Conservation (phyloP, 2,113 vertebrate genomes). For the Daboia siamensis region DNA sequence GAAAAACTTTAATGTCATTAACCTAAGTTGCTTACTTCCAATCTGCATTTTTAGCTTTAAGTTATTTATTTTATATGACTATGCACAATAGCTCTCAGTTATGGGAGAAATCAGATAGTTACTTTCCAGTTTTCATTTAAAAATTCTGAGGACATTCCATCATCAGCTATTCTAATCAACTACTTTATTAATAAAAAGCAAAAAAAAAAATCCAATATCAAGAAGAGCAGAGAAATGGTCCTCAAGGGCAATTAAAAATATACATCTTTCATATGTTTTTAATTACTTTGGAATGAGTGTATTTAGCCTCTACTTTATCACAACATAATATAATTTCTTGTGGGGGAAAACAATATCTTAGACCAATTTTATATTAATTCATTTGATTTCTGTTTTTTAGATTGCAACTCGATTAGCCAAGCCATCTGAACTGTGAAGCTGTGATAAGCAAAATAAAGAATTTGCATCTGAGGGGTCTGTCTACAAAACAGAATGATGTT, state of each 20-base stretch:
- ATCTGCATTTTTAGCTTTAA: constrained; percentile 24
- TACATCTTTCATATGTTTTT: constrained; percentile 44
- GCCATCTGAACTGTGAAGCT: background rate
- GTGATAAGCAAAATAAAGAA: background rate
- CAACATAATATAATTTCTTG: constrained; percentile 48
- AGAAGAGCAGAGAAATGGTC: constrained; percentile 54
- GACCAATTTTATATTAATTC: constrained; percentile 55
- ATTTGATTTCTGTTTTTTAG: constrained; percentile 35
- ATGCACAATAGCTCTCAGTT: background rate
- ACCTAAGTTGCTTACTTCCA: constrained; percentile 38
- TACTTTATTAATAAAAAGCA: background rate
- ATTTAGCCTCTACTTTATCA: constrained; percentile 50
- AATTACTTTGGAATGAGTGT: constrained; percentile 47
- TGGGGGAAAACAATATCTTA: background rate
- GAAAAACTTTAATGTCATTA: background rate
- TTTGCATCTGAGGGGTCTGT: background rate
- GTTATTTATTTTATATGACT: background rate
- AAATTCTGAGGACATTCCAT: constrained; percentile 34
- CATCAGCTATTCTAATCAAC: constrained; percentile 58
- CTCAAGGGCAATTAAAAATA: constrained; percentile 64
- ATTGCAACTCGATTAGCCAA: constrained; percentile 30
- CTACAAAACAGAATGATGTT: background rate
- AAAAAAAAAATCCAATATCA: background rate
- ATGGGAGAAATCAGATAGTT: constrained; percentile 39
- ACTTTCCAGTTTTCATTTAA: background rate